Conservation (phyloP, 2,888 invertebrate genomes). For the Cerceris ruficornis region DNA sequence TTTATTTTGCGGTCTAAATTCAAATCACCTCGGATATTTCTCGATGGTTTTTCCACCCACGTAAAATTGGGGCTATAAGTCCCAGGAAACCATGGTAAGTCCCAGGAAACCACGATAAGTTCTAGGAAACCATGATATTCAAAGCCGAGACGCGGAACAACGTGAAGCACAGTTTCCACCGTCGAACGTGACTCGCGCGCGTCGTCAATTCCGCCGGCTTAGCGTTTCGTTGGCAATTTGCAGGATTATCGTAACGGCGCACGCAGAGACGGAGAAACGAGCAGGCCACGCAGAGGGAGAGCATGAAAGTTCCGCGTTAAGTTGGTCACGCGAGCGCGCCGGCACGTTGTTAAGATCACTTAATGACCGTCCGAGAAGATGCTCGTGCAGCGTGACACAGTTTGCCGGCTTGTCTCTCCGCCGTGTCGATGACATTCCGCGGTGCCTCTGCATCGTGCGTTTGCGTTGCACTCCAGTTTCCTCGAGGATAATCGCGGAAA, state of each 20-base stretch:
- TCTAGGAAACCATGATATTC: no score
- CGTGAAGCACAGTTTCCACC: no score
- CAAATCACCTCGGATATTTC: no score
- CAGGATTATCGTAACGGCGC: slow-evolving; percentile 18
- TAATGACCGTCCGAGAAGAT: slow-evolving; percentile 59
- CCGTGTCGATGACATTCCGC: slow-evolving; percentile 30
- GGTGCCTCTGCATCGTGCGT: slow-evolving; percentile 8
- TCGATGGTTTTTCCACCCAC: no score
- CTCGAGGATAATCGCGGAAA: not conserved
- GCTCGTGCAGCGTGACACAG: slow-evolving; percentile 56
- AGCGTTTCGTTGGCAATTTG: no score
- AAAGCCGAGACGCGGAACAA: no score
- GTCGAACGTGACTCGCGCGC: no score
- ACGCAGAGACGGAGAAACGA: slow-evolving; percentile 31
- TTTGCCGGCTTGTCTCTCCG: slow-evolving; percentile 34
- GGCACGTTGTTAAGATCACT: slow-evolving; percentile 49
- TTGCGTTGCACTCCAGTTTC: slow-evolving; percentile 22
- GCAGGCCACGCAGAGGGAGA: slow-evolving; percentile 21
- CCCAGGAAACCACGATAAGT: no score
- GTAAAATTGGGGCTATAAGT: no score
- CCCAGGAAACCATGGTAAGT: no score
- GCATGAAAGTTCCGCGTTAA: slow-evolving; percentile 59
- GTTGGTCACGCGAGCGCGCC: slow-evolving; percentile 63
- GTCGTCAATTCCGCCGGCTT: no score
- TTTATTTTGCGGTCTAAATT: no score